Evolutionary conservation across 2,888 invertebrate species (phyloP).

Genomic region (Aphidoletes aphidimyza): DNA sequence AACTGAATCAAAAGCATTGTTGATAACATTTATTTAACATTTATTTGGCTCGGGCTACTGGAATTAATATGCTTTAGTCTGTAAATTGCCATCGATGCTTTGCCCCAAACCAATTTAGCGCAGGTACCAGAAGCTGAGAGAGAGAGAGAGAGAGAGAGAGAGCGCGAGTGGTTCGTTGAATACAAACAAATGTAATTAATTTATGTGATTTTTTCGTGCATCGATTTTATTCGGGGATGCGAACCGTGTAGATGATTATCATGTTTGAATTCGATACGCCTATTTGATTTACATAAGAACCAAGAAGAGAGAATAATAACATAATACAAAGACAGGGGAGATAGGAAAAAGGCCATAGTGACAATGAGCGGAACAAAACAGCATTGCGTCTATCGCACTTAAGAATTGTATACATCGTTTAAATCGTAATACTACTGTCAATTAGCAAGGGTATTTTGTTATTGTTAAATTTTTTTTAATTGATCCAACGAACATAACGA

Average conservation of each 20-base stretch:
- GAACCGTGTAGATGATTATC: background rate
- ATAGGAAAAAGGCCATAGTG: background rate
- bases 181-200: constrained; percentile 38
- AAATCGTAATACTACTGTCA: constrained; percentile 1
- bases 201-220: background rate
- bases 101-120: too few relatives aligned
- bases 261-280: constrained; percentile 16
- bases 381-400: background rate
- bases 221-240: too few relatives aligned
- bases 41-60: background rate
- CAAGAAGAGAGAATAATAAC: background rate
- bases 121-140: too few relatives aligned
- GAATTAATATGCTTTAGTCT: too few relatives aligned
- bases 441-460: background rate
- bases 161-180: background rate
- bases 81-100: too few relatives aligned
- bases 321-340: background rate
- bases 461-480: background rate
- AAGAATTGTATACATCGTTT: background rate
- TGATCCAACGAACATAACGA: background rate
- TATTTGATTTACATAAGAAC: background rate
- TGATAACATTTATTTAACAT: too few relatives aligned
- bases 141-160: too few relatives aligned
- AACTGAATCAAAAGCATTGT: background rate
- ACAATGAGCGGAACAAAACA: background rate